Base-by-base conservation (phyloP, 1,140 invertebrate species). In the Brachionus calyciflorus region DNA sequence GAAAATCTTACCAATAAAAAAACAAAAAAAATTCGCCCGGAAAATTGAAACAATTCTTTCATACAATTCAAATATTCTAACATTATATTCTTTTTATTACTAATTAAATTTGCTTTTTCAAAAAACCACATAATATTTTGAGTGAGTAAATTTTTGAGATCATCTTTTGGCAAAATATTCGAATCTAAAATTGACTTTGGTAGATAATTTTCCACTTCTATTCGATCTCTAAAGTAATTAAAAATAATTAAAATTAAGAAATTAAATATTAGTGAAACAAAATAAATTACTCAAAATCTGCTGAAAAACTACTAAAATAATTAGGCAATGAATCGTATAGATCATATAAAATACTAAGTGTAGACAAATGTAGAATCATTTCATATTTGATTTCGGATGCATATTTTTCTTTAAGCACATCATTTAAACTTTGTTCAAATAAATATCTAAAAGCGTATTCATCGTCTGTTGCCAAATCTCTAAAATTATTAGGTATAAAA, bases 391-490 rank as follows among this genome's bases (percentile, higher is more conserved):
- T 49, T 41, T 73, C 69, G 10, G 46, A 33, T 3, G 30, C 69
- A n/a, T 40, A 73, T 14, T 41, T 49, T 73, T 73, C 46, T 51
- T 51, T 49, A 9, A 73, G 7, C 49, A 73, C 69, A 73, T 73
- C 69, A 51, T 51, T 51, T 7, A 37, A 19, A 51, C 44, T 51
- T 40, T 73, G 90, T 81, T 91, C 88, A 85, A 92, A 96, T 17
- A 94, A 88, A 84, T 96, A 96, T 83, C 94, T 92, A 81, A 96
- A 89, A 9, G 92, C 91, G 19, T 90, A 88, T 2, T 92, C 86
- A 85, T 95, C 93, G 80, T 89, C 88, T 81, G 91, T 89, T 0
- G 92, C 89, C 40, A 94, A 83, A 40, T 91, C 90, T 14, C 91
- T 91, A 0, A 92, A 90, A 79, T 93, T 92, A 53, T 88, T 87